Percentiles rank a stretch among this genome's conserved stretches.
Conservation (phyloP, 2,113 vertebrate species). For the Gadus macrocephalus region DNA sequence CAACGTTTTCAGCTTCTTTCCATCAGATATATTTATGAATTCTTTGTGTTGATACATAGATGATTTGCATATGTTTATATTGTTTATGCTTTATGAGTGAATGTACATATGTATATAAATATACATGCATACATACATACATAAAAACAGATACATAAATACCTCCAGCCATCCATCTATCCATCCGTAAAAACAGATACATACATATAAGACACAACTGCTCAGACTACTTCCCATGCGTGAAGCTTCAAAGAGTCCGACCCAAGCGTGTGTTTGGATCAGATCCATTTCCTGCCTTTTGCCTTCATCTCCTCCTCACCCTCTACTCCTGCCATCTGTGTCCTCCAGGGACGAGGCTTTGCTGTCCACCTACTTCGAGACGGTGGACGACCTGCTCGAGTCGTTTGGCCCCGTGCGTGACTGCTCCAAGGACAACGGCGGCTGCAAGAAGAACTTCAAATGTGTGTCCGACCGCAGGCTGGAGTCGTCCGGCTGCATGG, state of each 20-base stretch:
- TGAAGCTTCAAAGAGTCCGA: too few species aligned
- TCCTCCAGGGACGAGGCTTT: conserved; percentile 90
- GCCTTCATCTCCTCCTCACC: not conserved
- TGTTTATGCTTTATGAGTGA: too few species aligned
- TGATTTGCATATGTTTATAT: too few species aligned
- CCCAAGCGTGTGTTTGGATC: too few species aligned
- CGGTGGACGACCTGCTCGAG: conserved; percentile 90
- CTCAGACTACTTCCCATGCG: too few species aligned
- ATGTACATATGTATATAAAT: too few species aligned
- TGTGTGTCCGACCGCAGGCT: conserved; percentile 91
- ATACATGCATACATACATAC: too few species aligned
- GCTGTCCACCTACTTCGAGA: conserved; percentile 96
- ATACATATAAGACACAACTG: not conserved
- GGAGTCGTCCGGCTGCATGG: conserved; percentile 94
- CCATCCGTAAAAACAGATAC: not conserved
- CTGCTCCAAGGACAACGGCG: conserved; percentile 93
- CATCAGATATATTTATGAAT: too few species aligned
- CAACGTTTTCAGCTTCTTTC: too few species aligned
- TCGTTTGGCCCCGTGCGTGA: conserved; percentile 95
- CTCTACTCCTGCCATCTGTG: not conserved
- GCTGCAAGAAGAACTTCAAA: conserved; percentile 96
- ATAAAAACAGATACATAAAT: too few species aligned
- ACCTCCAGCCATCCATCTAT: not conserved
- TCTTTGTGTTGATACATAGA: too few species aligned
- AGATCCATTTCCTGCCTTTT: not conserved